Evolutionary conservation across 2,888 invertebrate species (phyloP).

Genomic region (Aphidoletes aphidimyza): DNA sequence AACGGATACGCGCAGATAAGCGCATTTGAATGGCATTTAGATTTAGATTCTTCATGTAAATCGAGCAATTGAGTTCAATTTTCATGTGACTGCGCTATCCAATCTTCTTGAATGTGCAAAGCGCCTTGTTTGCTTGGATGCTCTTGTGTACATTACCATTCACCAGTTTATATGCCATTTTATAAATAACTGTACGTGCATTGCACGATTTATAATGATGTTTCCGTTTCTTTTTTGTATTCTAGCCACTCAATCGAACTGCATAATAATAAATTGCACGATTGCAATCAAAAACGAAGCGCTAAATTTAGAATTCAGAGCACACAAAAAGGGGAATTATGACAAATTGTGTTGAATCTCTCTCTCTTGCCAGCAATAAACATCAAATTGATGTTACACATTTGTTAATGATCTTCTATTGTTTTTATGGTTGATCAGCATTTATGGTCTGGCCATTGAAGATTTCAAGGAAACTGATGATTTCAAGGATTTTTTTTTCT

Average conservation of each 20-base stretch:
- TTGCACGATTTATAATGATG: slow-evolving; percentile 2
- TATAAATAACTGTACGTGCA: slow-evolving; percentile 2
- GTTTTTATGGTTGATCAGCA: too few species aligned
- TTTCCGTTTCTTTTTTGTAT: not conserved
- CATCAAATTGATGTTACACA: not conserved
- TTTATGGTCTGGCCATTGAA: too few species aligned
- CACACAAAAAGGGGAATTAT: not conserved
- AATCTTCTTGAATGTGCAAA: not conserved
- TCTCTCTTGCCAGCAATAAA: not conserved
- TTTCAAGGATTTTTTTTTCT: too few species aligned
- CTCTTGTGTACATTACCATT: not conserved
- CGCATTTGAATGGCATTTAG: slow-evolving; percentile 24
- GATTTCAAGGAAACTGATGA: too few species aligned
- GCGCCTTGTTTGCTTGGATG: not conserved
- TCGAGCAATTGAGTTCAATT: slow-evolving; percentile 51
- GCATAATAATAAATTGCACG: not conserved
- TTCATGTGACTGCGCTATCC: not conserved
- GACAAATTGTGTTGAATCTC: not conserved
- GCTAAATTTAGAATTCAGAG: slow-evolving; percentile 34
- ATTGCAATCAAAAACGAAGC: not conserved
- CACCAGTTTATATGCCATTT: not conserved
- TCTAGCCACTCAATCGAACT: not conserved
- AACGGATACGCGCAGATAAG: not conserved
- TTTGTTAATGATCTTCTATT: not conserved
- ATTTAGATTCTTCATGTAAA: not conserved